A percentile compares a stretch with the other conserved stretches of the same genome.
These are phyloP conservation scores for Stegodyphus dumicola DNA, from an alignment of 1,140 invertebrate genomes.

Conservation along the genomic window DNA sequence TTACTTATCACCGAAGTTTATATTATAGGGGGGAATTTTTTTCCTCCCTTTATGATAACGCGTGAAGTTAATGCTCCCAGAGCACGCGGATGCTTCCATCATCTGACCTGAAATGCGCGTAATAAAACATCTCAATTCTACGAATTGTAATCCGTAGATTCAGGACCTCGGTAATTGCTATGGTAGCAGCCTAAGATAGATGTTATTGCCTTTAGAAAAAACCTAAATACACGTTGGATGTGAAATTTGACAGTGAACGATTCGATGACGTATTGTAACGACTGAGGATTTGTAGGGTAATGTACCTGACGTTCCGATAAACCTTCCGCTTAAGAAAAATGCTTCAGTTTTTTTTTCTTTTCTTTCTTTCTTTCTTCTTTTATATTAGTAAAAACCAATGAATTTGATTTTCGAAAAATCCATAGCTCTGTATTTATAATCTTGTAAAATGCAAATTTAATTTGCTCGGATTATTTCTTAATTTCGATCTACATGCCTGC, in stretches of 20 bases:
- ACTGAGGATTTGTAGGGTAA: conserved; percentile 30
- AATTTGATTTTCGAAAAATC: conserved; percentile 45
- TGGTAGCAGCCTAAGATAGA: conserved; percentile 33
- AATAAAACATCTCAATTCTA: conserved; percentile 42
- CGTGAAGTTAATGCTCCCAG: too few relatives aligned
- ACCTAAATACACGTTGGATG: conserved; percentile 30
- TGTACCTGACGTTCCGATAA: conserved; percentile 37
- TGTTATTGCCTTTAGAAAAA: conserved; percentile 41
- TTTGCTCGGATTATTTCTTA: too few relatives aligned
- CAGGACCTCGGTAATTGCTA: conserved; percentile 37
- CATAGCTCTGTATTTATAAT: neutral
- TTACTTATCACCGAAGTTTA: too few relatives aligned
- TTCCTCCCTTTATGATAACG: too few relatives aligned
- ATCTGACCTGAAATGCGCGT: conserved; percentile 5
- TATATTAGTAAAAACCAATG: conserved; percentile 11
- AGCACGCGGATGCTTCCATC: too few relatives aligned
- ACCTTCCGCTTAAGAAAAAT: conserved; percentile 30
- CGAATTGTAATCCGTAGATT: conserved; percentile 20
- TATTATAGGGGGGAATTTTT: too few relatives aligned
- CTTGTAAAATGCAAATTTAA: too few relatives aligned
- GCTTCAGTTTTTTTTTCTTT: conserved; percentile 27
- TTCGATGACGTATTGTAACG: conserved; percentile 15
- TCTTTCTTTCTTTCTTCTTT: neutral
- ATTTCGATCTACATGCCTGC: too few relatives aligned
- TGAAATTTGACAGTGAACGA: conserved; percentile 27